phyloP scores from a whole-genome alignment of 30 jellyfish, hydroid and myxozoan species.

The Hydractinia symbiolongicarpus region DNA sequence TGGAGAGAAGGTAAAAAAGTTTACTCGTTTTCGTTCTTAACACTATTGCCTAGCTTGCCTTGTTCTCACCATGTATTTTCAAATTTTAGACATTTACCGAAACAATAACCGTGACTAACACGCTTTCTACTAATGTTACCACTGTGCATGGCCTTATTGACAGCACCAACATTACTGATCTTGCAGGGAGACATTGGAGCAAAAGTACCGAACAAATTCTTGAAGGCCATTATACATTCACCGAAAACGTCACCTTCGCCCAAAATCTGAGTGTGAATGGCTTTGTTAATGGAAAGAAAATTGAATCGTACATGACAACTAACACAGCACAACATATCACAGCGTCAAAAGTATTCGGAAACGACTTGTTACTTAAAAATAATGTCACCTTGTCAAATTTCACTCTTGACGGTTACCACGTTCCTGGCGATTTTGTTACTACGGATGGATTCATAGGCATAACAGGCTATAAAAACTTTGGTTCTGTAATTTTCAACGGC shows the following conservation, averaged over 20 bases:
- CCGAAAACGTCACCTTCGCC: constrained; percentile 23
- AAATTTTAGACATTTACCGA: not conserved
- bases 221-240: constrained; percentile 46
- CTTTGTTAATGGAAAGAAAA: constrained; percentile 45
- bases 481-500: constrained; percentile 16
- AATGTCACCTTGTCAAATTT: constrained; percentile 40
- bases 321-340: constrained; percentile 52
- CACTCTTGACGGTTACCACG: constrained; percentile 41
- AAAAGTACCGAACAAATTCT: constrained; percentile 48
- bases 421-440: constrained; percentile 60
- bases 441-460: constrained; percentile 26
- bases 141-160: constrained; percentile 49
- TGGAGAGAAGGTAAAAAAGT: constrained; percentile 39
- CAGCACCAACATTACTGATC: constrained; percentile 64
- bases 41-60: not conserved
- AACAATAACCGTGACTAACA: too few relatives aligned
- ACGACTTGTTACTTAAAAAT: constrained; percentile 31
- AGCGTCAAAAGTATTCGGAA: constrained; percentile 46
- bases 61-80: not conserved
- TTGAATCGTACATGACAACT: constrained; percentile 54
- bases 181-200: constrained; percentile 44
- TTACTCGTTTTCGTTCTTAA: not conserved
- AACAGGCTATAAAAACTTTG: constrained; percentile 43
- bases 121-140: not conserved
- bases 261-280: constrained; percentile 38